A percentile compares a stretch with the other conserved stretches of the same genome.
Conservation (phyloP, 2,113 vertebrate species). For the Limanda limanda region DNA sequence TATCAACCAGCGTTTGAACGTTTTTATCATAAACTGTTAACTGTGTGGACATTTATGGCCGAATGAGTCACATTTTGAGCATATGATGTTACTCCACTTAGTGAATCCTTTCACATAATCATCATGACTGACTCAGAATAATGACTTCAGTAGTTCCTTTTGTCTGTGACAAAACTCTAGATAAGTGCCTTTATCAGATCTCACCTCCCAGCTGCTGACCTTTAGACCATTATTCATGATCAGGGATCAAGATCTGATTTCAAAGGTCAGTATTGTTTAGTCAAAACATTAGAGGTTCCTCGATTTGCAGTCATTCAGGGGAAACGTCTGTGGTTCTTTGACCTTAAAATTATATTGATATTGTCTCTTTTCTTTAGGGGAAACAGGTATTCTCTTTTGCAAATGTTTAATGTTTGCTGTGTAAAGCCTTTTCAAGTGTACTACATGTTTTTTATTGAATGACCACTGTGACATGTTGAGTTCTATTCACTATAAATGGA, state of each 20-base stretch:
- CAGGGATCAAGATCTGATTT: not conserved
- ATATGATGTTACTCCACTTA: not conserved
- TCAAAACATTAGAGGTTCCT: slow-evolving; percentile 6
- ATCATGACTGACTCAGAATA: not conserved
- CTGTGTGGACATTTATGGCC: not conserved
- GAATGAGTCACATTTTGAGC: not conserved
- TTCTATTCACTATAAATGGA: not conserved
- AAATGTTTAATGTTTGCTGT: not conserved
- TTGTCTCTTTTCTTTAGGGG: not conserved
- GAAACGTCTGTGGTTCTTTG: not conserved
- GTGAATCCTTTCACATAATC: slow-evolving; percentile 2
- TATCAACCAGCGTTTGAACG: not conserved
- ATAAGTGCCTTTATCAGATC: not conserved
- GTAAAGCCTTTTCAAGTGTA: too few species aligned
- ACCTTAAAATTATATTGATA: not conserved
- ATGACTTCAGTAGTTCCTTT: not conserved
- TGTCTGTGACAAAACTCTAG: not conserved
- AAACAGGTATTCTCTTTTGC: not conserved
- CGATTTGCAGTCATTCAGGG: not conserved
- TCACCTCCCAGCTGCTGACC: not conserved
- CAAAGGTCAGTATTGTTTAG: slow-evolving; percentile 42
- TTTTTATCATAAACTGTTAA: not conserved
- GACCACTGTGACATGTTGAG: not conserved
- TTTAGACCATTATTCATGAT: slow-evolving; percentile 13
- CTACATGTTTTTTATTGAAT: not conserved